phyloP scores from a whole-genome alignment of 2,888 invertebrate species.

The Agapetus fuscipes region DNA sequence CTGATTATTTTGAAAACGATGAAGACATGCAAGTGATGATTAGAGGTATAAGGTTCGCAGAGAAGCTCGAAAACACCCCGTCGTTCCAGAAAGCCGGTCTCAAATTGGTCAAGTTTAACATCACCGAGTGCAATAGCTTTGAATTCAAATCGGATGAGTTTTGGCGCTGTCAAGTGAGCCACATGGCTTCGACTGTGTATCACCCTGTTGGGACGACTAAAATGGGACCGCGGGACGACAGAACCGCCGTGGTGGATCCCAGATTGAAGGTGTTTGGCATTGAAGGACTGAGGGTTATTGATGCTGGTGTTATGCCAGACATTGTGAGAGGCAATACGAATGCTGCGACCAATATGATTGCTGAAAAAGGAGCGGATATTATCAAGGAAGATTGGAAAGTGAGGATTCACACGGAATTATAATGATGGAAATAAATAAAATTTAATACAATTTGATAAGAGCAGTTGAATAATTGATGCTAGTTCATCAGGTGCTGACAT shows the following conservation, averaged over 20 bases:
- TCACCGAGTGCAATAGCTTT: slow-evolving; percentile 30
- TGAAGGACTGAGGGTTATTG: slow-evolving; percentile 41
- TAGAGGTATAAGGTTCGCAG: slow-evolving; percentile 31
- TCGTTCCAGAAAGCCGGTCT: slow-evolving; percentile 32
- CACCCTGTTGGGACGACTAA: slow-evolving; percentile 62
- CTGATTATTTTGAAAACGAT: slow-evolving; percentile 51
- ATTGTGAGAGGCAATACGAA: slow-evolving; percentile 49
- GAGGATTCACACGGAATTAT: slow-evolving; percentile 26
- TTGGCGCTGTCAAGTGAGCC: slow-evolving; percentile 47
- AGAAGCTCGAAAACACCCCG: slow-evolving; percentile 32
- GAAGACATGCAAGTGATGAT: slow-evolving; percentile 43
- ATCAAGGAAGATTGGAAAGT: slow-evolving; percentile 30
- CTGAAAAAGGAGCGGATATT: slow-evolving; percentile 39
- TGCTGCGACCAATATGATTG: slow-evolving; percentile 43
- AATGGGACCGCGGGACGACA: slow-evolving; percentile 48
- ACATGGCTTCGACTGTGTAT: slow-evolving; percentile 47
- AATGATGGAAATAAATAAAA: slow-evolving; percentile 11
- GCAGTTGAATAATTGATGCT: neutral
- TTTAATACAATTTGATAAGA: neutral
- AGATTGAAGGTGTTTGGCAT: slow-evolving; percentile 44
- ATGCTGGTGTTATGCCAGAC: slow-evolving; percentile 43
- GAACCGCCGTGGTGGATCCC: slow-evolving; percentile 40
- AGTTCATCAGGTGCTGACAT: too few relatives aligned
- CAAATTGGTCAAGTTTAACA: slow-evolving; percentile 27
- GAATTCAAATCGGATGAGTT: slow-evolving; percentile 34